Conservation (phyloP, 2,113 vertebrate species). For the Sander lucioperca region DNA sequence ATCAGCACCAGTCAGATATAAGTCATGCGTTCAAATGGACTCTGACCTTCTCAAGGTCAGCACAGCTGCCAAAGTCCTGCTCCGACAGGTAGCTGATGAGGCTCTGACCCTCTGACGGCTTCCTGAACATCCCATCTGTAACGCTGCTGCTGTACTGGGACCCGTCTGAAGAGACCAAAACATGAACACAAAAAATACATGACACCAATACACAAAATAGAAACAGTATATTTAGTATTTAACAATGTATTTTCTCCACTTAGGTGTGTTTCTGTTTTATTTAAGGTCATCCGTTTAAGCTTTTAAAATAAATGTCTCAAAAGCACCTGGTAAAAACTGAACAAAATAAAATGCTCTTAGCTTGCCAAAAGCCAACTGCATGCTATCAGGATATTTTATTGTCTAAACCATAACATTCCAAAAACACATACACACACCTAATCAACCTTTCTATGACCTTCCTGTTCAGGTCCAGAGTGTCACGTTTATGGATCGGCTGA, state of each 20-base stretch:
- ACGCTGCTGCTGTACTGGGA: slow-evolving; percentile 82
- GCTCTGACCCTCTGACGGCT: slow-evolving; percentile 95
- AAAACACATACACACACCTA: not conserved
- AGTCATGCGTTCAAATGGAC: not conserved
- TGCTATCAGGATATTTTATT: not conserved
- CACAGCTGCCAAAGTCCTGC: slow-evolving; percentile 99
- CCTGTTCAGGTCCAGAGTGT: slow-evolving; percentile 1
- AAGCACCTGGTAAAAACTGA: not conserved
- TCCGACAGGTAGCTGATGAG: slow-evolving; percentile 99
- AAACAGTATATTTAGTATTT: not conserved
- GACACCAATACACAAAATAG: not conserved
- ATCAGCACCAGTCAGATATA: not conserved
- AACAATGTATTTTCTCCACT: not conserved
- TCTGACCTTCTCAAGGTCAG: slow-evolving; percentile 96
- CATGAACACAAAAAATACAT: not conserved
- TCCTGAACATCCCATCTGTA: slow-evolving; percentile 94
- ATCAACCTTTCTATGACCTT: not conserved
- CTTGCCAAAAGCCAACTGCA: not conserved
- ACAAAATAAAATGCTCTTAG: not conserved
- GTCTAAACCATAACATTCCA: not conserved
- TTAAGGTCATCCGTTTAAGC: not conserved
- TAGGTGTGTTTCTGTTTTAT: not conserved
- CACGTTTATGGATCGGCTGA: not conserved
- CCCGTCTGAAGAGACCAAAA: slow-evolving; percentile 82
- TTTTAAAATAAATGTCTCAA: slow-evolving; percentile 10